Percentiles rank a stretch among this genome's conserved stretches.
phyloP scores from a whole-genome alignment of 2,113 vertebrate species.

The Bos indicus region DNA sequence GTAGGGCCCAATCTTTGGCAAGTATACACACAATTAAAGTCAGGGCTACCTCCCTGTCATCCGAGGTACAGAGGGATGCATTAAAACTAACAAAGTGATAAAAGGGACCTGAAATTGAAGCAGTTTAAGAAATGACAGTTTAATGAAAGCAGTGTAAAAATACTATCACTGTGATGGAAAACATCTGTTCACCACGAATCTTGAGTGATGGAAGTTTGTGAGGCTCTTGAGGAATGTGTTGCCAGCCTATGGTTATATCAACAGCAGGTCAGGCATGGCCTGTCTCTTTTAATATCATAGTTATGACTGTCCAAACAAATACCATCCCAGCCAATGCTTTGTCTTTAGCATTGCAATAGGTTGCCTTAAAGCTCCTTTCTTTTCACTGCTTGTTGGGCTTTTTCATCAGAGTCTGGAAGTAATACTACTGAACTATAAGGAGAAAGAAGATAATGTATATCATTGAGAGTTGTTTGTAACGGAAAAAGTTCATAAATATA shows the following conservation, averaged over 20 bases:
- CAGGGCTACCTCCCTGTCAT: conserved; percentile 64
- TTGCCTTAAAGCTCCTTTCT: background rate
- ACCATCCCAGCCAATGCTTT: background rate
- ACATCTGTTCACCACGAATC: conserved; percentile 66
- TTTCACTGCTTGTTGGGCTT: background rate
- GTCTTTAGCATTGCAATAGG: background rate
- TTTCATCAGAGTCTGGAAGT: background rate
- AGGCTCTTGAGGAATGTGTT: conserved; percentile 58
- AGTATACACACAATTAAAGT: conserved; percentile 64
- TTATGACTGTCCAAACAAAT: background rate
- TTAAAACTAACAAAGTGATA: conserved; percentile 77
- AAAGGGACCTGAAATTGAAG: conserved; percentile 75
- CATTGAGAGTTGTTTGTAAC: background rate
- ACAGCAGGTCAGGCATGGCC: conserved; percentile 47
- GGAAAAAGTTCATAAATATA: background rate
- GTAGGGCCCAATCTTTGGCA: background rate
- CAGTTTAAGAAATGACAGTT: conserved; percentile 79
- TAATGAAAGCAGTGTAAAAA: conserved; percentile 80
- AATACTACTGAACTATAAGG: background rate
- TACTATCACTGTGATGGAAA: conserved; percentile 74
- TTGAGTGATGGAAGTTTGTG: conserved; percentile 67
- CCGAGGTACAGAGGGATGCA: conserved; percentile 60
- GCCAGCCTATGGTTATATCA: conserved; percentile 46
- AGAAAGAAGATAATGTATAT: background rate
- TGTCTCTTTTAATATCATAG: conserved; percentile 54